Percentiles rank a stretch among this genome's conserved stretches.
phyloP scores from a whole-genome alignment of 2,888 invertebrate species.

The Adineta ricciae region DNA sequence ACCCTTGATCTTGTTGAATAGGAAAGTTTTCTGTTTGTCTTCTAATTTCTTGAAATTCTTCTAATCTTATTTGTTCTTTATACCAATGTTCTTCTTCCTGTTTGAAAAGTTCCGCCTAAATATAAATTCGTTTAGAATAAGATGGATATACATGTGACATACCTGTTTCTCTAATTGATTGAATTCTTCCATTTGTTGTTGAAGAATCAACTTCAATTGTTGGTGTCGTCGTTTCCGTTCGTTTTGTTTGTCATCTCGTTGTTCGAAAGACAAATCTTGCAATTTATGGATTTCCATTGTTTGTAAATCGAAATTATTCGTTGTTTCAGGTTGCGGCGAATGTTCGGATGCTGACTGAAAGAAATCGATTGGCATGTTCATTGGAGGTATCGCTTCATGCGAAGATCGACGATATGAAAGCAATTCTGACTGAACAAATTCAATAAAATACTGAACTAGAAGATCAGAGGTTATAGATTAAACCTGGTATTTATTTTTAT shows the following conservation, averaged over 20 bases:
- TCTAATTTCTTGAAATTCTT: constrained; percentile 41
- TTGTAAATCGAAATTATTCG: constrained; percentile 47
- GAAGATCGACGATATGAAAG: not conserved
- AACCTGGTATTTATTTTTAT: not conserved
- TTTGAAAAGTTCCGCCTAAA: constrained; percentile 41
- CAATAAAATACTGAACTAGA: not conserved
- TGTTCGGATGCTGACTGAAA: constrained; percentile 45
- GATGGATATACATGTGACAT: not conserved
- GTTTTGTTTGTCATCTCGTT: constrained; percentile 38
- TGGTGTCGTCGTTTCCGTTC: constrained; percentile 39
- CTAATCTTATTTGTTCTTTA: constrained; percentile 43
- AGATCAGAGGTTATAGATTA: no score
- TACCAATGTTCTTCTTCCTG: constrained; percentile 41
- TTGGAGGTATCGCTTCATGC: constrained; percentile 38
- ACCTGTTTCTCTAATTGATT: constrained; percentile 43
- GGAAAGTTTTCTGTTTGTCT: constrained; percentile 39
- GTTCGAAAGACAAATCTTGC: constrained; percentile 38
- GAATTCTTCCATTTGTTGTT: constrained; percentile 45
- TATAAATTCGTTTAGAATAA: not conserved
- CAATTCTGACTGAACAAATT: not conserved
- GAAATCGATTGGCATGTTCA: constrained; percentile 42
- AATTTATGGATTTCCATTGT: constrained; percentile 42
- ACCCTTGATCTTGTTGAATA: constrained; percentile 45
- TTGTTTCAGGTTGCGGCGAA: constrained; percentile 41
- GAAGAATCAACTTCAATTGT: constrained; percentile 39